phyloP scores from a whole-genome alignment of 1,140 invertebrate genomes.

The Stegodyphus dumicola region DNA sequence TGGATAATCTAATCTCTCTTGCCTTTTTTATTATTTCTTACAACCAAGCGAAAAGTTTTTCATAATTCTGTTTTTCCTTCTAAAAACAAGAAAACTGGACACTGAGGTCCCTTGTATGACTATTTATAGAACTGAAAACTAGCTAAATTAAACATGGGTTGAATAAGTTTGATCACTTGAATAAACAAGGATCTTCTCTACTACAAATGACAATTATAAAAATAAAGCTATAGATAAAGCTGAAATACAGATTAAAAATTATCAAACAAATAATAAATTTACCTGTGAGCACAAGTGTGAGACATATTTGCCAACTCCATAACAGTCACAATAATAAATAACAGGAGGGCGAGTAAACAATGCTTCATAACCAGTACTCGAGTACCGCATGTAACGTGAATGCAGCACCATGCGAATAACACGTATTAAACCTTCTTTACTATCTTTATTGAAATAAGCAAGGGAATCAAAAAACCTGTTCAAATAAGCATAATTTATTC shows the following conservation, averaged over 20 bases:
- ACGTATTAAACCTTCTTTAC: constrained; percentile 80
- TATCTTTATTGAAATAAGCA: constrained; percentile 82
- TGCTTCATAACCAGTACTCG: constrained; percentile 82
- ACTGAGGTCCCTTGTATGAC: too few species aligned
- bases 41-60: too few species aligned
- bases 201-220: background rate
- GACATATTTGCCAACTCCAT: constrained; percentile 81
- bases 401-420: constrained; percentile 82
- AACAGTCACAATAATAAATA: constrained; percentile 84
- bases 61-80: too few species aligned
- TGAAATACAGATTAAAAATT: background rate
- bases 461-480: constrained; percentile 76
- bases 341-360: constrained; percentile 79
- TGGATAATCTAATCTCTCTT: too few species aligned
- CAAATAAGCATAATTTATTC: background rate
- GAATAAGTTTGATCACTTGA: too few species aligned
- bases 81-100: too few species aligned
- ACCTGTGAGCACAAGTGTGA: constrained; percentile 75
- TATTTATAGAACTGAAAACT: too few species aligned
- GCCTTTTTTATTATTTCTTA: too few species aligned
- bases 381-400: constrained; percentile 82
- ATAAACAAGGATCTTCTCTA: too few species aligned
- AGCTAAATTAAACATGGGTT: too few species aligned
- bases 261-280: constrained; percentile 62
- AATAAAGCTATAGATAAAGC: background rate